Evolutionary conservation across 2,113 vertebrate species (phyloP), one percentile per base, ranked within the genome.

Genomic region (Gracilinanus agilis): DNA sequence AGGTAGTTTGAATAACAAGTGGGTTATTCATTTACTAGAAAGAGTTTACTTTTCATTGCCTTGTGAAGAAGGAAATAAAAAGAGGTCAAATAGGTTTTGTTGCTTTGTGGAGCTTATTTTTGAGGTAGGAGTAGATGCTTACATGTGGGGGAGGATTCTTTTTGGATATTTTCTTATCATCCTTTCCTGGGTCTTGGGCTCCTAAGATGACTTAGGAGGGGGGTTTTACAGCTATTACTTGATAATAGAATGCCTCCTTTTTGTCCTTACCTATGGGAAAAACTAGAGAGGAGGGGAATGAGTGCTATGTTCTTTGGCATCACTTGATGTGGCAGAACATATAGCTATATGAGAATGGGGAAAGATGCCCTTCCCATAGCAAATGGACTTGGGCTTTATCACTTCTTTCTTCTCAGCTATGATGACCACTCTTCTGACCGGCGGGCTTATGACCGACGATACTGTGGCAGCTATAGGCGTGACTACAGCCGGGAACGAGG

Each of bases 351-450:
- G 49, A 8, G 24, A 53, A 44, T 53, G 44, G 44, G 92, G 75
- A 12, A 54, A 40, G 49, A 54, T 40, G 53, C 16, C 12, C 24
- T 90, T 90, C 89, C 44, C 40, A 10, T 19, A 25, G n/a, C 58
- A 53, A 2, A 92, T 11, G 34, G 40, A 27, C 13, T 1, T 90
- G 40, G 19, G 29, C 9, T 25, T 53, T 25, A 8, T 9, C 1
- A 0, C 27, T 40, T 34, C 11, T 9, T 25, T 88, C 1, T 44
- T 9, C 92, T 90, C 92, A 99, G 99, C 98, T 99, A 98, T 44
- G 99, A 99, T 0, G 99, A 99, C 97, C 99, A 98, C 67, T 99
- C 99, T 0, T 98, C 98, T 0, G 99, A 99, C 97, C 98, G 99
- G 67, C 98, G 99, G 92, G 98, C 99, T 0, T 99, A 99, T 4